Conservation (phyloP, 2,797 vertebrate genomes). For the Rhabdomys pumilio region DNA sequence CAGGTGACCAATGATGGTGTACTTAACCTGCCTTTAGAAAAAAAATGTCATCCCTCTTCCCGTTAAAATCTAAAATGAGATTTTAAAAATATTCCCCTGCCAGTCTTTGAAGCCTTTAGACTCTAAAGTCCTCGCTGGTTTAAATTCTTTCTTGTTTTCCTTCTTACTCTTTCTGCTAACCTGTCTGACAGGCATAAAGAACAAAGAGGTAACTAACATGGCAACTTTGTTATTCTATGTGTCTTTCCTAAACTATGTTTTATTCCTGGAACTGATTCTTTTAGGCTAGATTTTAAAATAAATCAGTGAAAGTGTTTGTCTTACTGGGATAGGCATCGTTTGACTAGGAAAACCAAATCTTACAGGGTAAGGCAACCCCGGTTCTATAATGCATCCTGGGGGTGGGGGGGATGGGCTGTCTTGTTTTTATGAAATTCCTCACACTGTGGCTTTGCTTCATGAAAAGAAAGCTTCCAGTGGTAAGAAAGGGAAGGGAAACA, state of each 20-base stretch:
- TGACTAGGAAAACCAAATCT: constrained; percentile 68
- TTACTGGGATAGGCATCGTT: constrained; percentile 32
- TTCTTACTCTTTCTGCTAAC: constrained; percentile 27
- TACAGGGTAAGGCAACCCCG: constrained; percentile 51
- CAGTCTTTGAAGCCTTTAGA: constrained; percentile 45
- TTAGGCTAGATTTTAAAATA: background rate
- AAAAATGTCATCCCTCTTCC: background rate
- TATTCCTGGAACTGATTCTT: constrained; percentile 61
- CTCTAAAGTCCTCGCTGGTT: background rate
- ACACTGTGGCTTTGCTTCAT: constrained; percentile 19
- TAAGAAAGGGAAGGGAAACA: constrained; percentile 52
- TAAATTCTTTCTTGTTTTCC: background rate
- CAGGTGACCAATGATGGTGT: accelerated
- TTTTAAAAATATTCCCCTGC: constrained; percentile 17
- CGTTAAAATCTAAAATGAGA: background rate
- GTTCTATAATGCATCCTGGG: constrained; percentile 43
- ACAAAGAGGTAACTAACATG: constrained; percentile 48
- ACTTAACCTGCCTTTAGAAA: background rate
- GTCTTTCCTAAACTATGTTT: constrained; percentile 69
- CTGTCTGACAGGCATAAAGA: constrained; percentile 58
- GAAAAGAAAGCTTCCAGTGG: constrained; percentile 53
- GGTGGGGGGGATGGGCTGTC: background rate
- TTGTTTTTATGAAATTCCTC: constrained; percentile 37
- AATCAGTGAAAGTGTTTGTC: constrained; percentile 63
- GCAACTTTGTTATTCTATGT: constrained; percentile 1